Percentiles rank a stretch among this genome's conserved stretches.
Conservation (phyloP, 1,140 invertebrate genomes). For the Tribolium castaneum region DNA sequence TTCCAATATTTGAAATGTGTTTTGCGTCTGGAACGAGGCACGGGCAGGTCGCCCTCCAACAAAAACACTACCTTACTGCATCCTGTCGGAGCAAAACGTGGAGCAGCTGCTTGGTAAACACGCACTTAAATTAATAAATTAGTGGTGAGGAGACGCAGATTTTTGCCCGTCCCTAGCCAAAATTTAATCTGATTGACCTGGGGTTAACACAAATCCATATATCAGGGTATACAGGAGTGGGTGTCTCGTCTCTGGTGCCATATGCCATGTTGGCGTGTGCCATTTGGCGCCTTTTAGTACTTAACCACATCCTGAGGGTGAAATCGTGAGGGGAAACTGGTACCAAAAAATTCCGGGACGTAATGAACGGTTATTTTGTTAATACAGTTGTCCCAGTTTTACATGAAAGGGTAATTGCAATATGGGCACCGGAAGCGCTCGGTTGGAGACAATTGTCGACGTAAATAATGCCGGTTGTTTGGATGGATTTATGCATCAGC, state of each 20-base stretch:
- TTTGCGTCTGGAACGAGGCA: slow-evolving; percentile 24
- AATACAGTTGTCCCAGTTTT: slow-evolving; percentile 10
- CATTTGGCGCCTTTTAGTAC: slow-evolving; percentile 36
- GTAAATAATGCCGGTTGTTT: background rate
- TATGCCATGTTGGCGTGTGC: slow-evolving; percentile 41
- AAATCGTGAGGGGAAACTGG: background rate
- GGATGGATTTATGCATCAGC: background rate
- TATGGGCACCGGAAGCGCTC: background rate
- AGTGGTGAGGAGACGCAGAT: background rate
- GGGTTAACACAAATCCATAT: background rate
- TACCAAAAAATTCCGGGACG: too few relatives aligned
- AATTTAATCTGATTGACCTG: background rate
- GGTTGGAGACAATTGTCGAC: background rate
- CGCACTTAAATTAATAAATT: slow-evolving; percentile 16
- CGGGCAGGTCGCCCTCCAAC: slow-evolving; percentile 13
- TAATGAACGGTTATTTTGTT: slow-evolving; percentile 14
- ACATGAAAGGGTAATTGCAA: slow-evolving; percentile 26
- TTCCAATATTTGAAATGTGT: slow-evolving; percentile 7
- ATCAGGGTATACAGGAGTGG: slow-evolving; percentile 12
- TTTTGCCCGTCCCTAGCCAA: background rate
- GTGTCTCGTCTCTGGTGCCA: slow-evolving; percentile 1
- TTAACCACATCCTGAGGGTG: slow-evolving; percentile 31
- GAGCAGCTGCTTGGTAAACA: slow-evolving; percentile 1
- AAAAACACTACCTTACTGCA: slow-evolving; percentile 46
- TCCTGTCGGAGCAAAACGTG: slow-evolving; percentile 41